Evolutionary conservation across 2,888 invertebrate species (phyloP), one percentile per base, ranked within the genome.

Genomic region (Acleris cristana): DNA sequence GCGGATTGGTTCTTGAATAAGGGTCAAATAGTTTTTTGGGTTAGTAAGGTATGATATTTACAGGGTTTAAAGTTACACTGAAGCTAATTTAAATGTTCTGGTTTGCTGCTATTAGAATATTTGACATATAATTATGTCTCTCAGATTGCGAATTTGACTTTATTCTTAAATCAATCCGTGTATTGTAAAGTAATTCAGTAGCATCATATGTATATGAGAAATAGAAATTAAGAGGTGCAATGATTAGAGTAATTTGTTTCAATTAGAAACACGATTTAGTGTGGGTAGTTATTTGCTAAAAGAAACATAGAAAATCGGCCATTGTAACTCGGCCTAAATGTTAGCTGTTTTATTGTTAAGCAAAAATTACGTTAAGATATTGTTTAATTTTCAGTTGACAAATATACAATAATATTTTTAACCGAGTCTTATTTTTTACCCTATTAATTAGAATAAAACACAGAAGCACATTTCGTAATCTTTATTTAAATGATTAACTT

Each of bases 341-440:
- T 87, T 85, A 84, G 85, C 76, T 80, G 82, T 86, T 86, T 85
- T 87, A 87, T 80, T 80, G 83, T 80, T 89, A 90, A 87, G 88
- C 81, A 78, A 86, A 57, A 85, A 84, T 86, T 75, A 86, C 83
- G 79, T 88, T 89, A 88, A 85, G 86, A 86, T 87, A 87, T 89
- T 89, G 88, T 91, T 92, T 90, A 88, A 88, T 88, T 85, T 88
- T 88, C 89, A 88, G 91, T 92, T 92, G 92, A 92, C 90, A 92
- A 91, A 92, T 92, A 91, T 88, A 89, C 86, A 85, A 86, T 86
- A 86, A 85, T 90, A 89, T 91, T 91, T 91, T 88, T 86, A 83
- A 82, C 73, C 10, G 34, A 69, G 56, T 70, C 64, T 70, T 76
- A 70, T 78, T 78, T 77, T 73, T 26, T 51, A 52, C 56, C 23